Evolutionary conservation across 2,888 invertebrate species (phyloP), one percentile per base, ranked within the genome.

Genomic region (Orchesellides sinensis): DNA sequence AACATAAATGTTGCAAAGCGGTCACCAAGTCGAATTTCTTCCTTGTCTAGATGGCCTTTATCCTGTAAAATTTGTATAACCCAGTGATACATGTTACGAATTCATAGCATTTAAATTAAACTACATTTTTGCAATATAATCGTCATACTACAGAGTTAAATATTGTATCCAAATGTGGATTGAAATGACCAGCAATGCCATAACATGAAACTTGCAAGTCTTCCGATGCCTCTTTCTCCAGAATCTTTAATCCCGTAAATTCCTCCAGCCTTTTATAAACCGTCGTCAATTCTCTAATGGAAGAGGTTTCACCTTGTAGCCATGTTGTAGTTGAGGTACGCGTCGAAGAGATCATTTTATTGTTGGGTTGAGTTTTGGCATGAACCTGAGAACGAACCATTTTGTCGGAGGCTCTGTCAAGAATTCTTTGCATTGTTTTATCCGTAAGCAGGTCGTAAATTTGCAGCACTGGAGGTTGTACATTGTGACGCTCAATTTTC

Each of bases 151-250:
- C 72, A 2, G 68, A 25, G n/a, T 32, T 74, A 27, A 88, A 87
- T n/a, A 89, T 78, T 40, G 88, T 89, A 66, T 89, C 89, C 75
- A 88, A 87, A 86, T 91, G 91, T 17, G 91, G 91, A 84, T 90
- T 90, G 88, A 91, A 91, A 83, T 91, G 91, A 14, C 91, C 91
- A 56, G 91, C 91, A 25, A 91, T 89, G 10, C 91, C 91, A 89
- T 91, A 91, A 84, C 90, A 90, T 6, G 90, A 90, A 66, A 91
- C 89, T 89, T 91, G 90, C 32, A 88, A 81, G 35, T 85, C 79
- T 79, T 88, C 88, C 6, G 88, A 54, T 88, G 87, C 84, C 88
- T 89, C 19, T 12, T 56, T 23, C 27, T 54, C 40, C n/a, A 21
- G 0, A 19, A 89, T 88, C 40, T 89, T 88, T 5, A 90, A 86